Percentiles rank a stretch among this genome's conserved stretches.
Evolutionary conservation across 2,888 invertebrate genomes (phyloP).

Genomic region (Smittia sp.): DNA sequence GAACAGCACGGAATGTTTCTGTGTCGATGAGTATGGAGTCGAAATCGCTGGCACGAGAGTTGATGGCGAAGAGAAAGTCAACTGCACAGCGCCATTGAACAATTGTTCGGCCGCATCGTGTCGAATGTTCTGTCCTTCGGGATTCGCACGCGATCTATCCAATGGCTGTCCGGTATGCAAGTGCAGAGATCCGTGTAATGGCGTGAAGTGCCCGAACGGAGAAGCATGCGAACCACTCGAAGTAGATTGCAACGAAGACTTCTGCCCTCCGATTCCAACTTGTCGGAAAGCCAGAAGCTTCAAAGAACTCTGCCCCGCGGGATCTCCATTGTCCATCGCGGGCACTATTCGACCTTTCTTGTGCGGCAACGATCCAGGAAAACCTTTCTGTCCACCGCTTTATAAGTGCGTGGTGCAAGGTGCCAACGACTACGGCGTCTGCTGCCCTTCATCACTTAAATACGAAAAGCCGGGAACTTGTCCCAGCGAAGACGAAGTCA

Average conservation of each 20-base stretch:
- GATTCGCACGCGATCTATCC: constrained; percentile 66
- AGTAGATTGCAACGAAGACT: constrained; percentile 71
- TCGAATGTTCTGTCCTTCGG: constrained; percentile 82
- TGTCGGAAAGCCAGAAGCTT: constrained; percentile 77
- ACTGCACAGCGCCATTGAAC: constrained; percentile 55
- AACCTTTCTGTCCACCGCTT: constrained; percentile 78
- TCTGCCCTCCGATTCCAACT: constrained; percentile 80
- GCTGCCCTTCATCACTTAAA: constrained; percentile 75
- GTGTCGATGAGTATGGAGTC: constrained; percentile 74
- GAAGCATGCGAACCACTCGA: constrained; percentile 77
- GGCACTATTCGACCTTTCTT: constrained; percentile 76
- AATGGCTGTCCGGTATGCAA: constrained; percentile 76
- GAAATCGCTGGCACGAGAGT: constrained; percentile 75
- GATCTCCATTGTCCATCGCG: constrained; percentile 67
- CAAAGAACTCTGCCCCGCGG: constrained; percentile 74
- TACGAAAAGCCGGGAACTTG: constrained; percentile 77
- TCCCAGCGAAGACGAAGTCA: constrained; percentile 57
- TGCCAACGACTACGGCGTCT: constrained; percentile 84
- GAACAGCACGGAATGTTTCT: constrained; percentile 73
- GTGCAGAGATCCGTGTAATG: constrained; percentile 77
- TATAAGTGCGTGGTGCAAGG: constrained; percentile 76
- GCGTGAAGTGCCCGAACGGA: constrained; percentile 71
- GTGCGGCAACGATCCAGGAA: constrained; percentile 76
- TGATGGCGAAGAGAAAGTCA: constrained; percentile 45
- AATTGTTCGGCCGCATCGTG: constrained; percentile 78